Base-by-base conservation (phyloP, 1,140 invertebrate species). In the Diabrotica virgifera region DNA sequence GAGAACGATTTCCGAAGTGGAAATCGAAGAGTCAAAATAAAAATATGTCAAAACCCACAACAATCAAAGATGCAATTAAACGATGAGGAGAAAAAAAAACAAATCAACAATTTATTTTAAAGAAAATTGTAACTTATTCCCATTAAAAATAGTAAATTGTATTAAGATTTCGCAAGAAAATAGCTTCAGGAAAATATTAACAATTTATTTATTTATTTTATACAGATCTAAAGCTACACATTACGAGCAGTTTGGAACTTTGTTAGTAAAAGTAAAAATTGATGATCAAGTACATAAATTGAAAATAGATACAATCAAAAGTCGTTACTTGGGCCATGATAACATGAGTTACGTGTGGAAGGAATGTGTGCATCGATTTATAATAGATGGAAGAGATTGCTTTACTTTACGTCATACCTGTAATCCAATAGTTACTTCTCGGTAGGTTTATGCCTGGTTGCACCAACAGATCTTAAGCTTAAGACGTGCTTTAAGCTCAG, bases 321-420 rank as follows among this genome's bases (percentile, higher is more conserved):
- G 88, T 77, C 87, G 87, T 70, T 85, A 80, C 66, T 67, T 74
- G 72, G 85, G 73, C 73, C 62, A 78, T 78, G 73, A 84, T 50
- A 76, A 89, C 61, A 85, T 90, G 62, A 90, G 89, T 89, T 83
- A 82, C 65, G 79, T 84, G 50, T 83, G 90, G 68, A 86, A 90
- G 68, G 81, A 88, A 56, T 91, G 90, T 72, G 85, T 89, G 36
- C 88, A 90, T 73, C 89, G 86, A 72, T 81, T 87, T 36, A 83
- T 83, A 60, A 76, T 88, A 8, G 83, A 86, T 68, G 88, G 89
- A 78, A 88, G 87, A 2, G 85, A 87, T 60, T 79, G 84, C 56
- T 81, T 89, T 60, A 84, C 82, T 61, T 80, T 89, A 14, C 87
- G 87, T 13, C 79, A 79, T 46, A 83, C 90, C n/a, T 88, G 83